Percentiles rank a stretch among this genome's conserved stretches.
phyloP scores from a whole-genome alignment of 37 sponge, comb jelly and placozoan species.

The Beroe forskalii region DNA sequence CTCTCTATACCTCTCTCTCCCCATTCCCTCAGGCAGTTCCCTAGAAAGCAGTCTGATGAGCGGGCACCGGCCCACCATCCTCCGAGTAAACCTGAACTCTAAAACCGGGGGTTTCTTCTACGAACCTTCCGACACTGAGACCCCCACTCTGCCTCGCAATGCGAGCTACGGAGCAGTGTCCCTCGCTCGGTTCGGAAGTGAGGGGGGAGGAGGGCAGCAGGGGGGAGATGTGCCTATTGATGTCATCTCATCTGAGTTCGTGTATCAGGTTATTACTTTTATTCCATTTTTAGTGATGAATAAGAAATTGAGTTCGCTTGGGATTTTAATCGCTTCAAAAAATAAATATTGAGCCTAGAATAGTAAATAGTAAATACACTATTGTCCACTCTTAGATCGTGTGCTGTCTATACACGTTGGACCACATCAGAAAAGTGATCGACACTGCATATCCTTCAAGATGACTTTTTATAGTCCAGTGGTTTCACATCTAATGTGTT shows the following conservation, averaged over 20 bases:
- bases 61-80: neutral
- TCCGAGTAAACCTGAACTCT: conserved; percentile 24
- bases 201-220: neutral
- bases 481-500: too few relatives aligned
- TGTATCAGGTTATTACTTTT: conserved; percentile 50
- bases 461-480: too few relatives aligned
- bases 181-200: neutral
- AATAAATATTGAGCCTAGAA: too few relatives aligned
- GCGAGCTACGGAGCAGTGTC: neutral
- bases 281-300: too few relatives aligned
- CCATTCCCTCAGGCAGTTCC: conserved; percentile 2
- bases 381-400: too few relatives aligned
- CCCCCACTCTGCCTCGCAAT: neutral
- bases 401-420: too few relatives aligned
- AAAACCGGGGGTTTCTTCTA: conserved; percentile 57
- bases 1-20: too few relatives aligned
- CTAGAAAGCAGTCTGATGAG: neutral
- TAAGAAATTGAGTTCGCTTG: too few relatives aligned
- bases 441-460: too few relatives aligned
- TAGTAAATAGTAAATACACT: too few relatives aligned
- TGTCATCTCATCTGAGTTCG: conserved; percentile 26
- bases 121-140: neutral
- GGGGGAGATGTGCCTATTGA: neutral
- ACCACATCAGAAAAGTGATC: too few relatives aligned
- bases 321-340: too few relatives aligned